Percentiles rank a stretch among this genome's conserved stretches.
These are phyloP conservation scores for Melanotaenia duboulayi DNA, from an alignment of 2,113 vertebrate genomes.

Conservation along the genomic window DNA sequence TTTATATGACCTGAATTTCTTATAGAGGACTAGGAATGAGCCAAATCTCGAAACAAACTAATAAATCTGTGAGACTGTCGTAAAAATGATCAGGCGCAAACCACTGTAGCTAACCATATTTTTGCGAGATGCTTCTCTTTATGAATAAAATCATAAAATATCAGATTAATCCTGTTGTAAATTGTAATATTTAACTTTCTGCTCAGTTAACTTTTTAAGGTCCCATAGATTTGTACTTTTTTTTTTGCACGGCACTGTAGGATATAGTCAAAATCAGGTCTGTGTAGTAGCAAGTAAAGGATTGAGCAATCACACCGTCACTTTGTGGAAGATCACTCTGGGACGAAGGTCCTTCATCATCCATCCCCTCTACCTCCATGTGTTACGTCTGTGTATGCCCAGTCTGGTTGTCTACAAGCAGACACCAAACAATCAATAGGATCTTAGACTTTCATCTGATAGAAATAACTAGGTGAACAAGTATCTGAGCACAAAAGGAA, in stretches of 20 bases:
- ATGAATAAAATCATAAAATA: too few species aligned
- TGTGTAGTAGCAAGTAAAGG: background rate
- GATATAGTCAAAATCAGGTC: background rate
- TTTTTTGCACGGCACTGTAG: background rate
- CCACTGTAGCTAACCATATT: background rate
- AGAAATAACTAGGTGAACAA: background rate
- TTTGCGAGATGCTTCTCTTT: too few species aligned
- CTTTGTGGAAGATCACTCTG: conserved; percentile 41
- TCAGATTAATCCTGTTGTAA: too few species aligned
- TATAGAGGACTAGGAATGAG: too few species aligned
- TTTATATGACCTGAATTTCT: background rate
- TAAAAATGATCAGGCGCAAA: too few species aligned
- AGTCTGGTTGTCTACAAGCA: conserved; percentile 26
- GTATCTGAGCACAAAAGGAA: background rate
- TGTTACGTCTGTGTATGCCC: conserved; percentile 4
- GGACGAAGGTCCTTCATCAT: conserved; percentile 52
- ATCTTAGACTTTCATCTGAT: background rate
- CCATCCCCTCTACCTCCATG: conserved; percentile 73
- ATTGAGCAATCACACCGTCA: conserved; percentile 45
- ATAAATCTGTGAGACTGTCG: background rate
- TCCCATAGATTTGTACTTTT: too few species aligned
- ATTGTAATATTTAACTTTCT: too few species aligned
- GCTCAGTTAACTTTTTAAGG: background rate
- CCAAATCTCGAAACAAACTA: background rate
- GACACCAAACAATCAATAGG: background rate